Evolutionary conservation across 1,140 invertebrate species (phyloP).

Genomic region (Drosophila arawakana): DNA sequence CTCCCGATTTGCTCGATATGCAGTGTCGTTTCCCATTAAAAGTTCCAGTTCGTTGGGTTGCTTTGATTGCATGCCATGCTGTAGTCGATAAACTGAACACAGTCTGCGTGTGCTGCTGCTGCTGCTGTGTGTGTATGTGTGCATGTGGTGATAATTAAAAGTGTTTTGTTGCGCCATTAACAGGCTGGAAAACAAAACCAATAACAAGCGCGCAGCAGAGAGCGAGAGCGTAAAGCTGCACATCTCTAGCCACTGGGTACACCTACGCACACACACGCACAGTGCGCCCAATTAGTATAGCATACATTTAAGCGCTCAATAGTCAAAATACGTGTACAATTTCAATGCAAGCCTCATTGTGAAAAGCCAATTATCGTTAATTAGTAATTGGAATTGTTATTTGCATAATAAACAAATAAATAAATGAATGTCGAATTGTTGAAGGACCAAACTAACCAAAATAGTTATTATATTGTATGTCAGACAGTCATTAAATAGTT

Average conservation of each 20-base stretch:
- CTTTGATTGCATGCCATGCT: slow-evolving; percentile 61
- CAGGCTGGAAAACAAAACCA: slow-evolving; percentile 33
- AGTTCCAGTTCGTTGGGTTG: slow-evolving; percentile 63
- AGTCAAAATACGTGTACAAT: slow-evolving; percentile 32
- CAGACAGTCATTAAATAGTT: not conserved
- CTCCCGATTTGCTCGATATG: slow-evolving; percentile 4
- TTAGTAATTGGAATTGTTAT: slow-evolving; percentile 8
- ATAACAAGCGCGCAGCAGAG: slow-evolving; percentile 22
- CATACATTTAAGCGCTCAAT: slow-evolving; percentile 62
- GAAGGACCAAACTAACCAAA: not conserved
- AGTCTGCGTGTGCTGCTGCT: not conserved
- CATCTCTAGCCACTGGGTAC: not conserved
- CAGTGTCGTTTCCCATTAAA: slow-evolving; percentile 19
- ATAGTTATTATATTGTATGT: not conserved
- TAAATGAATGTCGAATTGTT: not conserved
- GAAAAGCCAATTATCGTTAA: slow-evolving; percentile 12
- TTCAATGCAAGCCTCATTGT: slow-evolving; percentile 1
- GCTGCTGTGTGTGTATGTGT: slow-evolving; percentile 23
- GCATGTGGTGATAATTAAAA: slow-evolving; percentile 64
- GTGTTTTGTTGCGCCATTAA: slow-evolving; percentile 65
- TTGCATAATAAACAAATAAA: not conserved
- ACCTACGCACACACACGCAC: slow-evolving; percentile 12
- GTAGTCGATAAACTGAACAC: slow-evolving; percentile 36
- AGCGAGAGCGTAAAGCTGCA: not conserved
- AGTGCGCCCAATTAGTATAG: slow-evolving; percentile 54